Evolutionary conservation across 2,797 vertebrate species (phyloP).

Genomic region (Poecilia velifera): DNA sequence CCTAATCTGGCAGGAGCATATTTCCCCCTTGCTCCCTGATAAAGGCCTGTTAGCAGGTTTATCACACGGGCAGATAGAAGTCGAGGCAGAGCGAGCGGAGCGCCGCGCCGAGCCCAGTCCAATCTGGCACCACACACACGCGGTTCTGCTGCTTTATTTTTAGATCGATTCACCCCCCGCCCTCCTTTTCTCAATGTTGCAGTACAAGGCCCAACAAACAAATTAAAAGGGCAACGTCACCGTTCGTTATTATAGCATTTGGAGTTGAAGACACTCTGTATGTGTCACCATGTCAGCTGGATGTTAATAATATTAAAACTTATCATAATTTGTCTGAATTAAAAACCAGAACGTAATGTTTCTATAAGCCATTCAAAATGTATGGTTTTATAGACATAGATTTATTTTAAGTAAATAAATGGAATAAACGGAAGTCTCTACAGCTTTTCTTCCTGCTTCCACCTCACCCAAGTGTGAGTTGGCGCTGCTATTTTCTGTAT

Average conservation of each 20-base stretch:
- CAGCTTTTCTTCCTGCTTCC: conserved; percentile 38
- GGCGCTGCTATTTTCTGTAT: conserved; percentile 55
- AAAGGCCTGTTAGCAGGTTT: conserved; percentile 96
- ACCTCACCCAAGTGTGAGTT: conserved; percentile 32
- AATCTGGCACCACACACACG: conserved; percentile 81
- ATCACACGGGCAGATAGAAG: conserved; percentile 84
- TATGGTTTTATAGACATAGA: conserved; percentile 19
- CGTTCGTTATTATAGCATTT: conserved; percentile 57
- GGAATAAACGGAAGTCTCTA: conserved; percentile 42
- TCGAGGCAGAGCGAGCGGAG: conserved; percentile 88
- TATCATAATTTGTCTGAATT: conserved; percentile 44
- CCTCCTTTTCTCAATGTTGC: conserved; percentile 21
- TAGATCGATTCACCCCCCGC: conserved; percentile 62
- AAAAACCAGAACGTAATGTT: conserved; percentile 22
- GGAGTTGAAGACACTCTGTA: conserved; percentile 20
- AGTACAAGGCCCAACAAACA: conserved; percentile 68
- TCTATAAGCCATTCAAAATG: conserved; percentile 9
- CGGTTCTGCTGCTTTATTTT: conserved; percentile 75
- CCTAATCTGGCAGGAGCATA: conserved; percentile 99
- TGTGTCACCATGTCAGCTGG: conserved; percentile 28
- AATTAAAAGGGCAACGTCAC: conserved; percentile 67
- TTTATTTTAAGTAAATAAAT: conserved; percentile 22
- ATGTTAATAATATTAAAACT: conserved; percentile 42
- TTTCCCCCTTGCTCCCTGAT: conserved; percentile 95
- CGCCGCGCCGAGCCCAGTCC: conserved; percentile 84